Conservation (phyloP, 2,113 vertebrate genomes). For the Zapus hudsonius region DNA sequence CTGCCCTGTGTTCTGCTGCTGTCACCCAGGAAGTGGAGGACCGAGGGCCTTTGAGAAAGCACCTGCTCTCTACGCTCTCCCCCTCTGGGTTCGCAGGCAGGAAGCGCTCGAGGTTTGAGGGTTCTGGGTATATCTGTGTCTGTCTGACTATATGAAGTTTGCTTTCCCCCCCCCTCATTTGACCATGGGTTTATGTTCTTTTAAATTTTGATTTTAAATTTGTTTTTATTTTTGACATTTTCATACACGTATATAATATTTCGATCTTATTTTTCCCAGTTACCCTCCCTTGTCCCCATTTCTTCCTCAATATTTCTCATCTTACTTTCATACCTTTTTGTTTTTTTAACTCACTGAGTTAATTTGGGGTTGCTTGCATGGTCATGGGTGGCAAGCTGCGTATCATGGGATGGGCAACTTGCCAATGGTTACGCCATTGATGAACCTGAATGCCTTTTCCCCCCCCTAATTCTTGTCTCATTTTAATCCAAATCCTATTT, state of each 20-base stretch:
- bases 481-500: neutral
- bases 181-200: neutral
- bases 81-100: constrained; percentile 70
- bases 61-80: constrained; percentile 67
- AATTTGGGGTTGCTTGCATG: no score
- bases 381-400: no score
- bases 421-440: no score
- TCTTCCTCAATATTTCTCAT: no score
- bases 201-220: no score
- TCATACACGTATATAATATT: no score
- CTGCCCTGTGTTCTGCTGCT: constrained; percentile 52
- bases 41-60: constrained; percentile 62
- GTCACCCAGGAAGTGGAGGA: constrained; percentile 84
- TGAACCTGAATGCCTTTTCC: neutral
- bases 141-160: neutral
- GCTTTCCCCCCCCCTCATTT: neutral
- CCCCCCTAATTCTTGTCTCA: neutral
- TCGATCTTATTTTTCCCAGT: no score
- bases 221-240: no score
- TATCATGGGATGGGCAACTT: no score
- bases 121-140: constrained; percentile 60
- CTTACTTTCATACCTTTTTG: no score
- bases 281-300: no score
- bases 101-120: constrained; percentile 75
- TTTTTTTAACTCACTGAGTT: no score